Conservation (phyloP, 2,797 vertebrate genomes). For the Chiloscyllium punctatum region DNA sequence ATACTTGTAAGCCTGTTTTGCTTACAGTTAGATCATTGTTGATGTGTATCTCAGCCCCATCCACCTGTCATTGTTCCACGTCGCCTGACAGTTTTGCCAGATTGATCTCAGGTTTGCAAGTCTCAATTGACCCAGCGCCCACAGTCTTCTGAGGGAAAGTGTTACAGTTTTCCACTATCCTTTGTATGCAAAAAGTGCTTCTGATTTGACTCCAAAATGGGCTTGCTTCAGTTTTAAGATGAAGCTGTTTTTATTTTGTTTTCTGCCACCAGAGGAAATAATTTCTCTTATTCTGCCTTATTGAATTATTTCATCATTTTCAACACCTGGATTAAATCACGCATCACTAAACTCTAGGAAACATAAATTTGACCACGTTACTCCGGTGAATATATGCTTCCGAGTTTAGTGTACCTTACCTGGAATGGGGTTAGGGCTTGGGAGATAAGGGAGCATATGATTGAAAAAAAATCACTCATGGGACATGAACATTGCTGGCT, state of each 20-base stretch:
- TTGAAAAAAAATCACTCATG: no score
- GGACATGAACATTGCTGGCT: no score
- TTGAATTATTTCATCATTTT: background rate
- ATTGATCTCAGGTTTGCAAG: background rate
- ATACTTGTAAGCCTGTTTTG: background rate
- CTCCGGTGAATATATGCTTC: background rate
- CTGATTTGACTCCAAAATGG: background rate
- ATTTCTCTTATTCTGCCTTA: background rate
- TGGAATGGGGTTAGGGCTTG: background rate
- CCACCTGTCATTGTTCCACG: background rate
- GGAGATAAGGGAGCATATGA: no score
- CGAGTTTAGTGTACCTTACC: background rate
- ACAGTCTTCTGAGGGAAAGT: background rate
- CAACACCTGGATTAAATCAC: background rate
- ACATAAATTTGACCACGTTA: background rate
- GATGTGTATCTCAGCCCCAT: background rate
- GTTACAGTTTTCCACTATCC: background rate
- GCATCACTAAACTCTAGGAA: background rate
- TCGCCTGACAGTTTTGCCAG: background rate
- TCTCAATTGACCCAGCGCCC: background rate
- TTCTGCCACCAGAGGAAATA: background rate
- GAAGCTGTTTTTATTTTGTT: background rate
- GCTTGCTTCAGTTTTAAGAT: background rate
- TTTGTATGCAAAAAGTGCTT: background rate
- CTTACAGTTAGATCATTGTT: background rate